These are phyloP conservation scores for Laterallus jamaicensis DNA, from an alignment of 2,113 vertebrate species.

Conservation along the genomic window DNA sequence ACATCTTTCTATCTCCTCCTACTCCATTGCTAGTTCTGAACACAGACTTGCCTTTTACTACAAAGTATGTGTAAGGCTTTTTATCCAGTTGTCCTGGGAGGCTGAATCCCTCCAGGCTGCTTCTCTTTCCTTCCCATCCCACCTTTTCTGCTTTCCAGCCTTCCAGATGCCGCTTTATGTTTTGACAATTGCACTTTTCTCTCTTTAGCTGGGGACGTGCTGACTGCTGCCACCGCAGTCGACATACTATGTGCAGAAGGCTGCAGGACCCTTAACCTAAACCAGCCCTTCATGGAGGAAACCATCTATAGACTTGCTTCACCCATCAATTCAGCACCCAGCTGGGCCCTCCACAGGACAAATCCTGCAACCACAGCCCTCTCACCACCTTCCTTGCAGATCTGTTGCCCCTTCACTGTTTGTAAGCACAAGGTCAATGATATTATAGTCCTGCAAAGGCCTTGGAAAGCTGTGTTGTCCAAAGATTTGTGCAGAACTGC, in stretches of 20 bases:
- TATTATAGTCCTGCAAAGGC: not conserved
- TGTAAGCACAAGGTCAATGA: not conserved
- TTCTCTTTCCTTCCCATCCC: not conserved
- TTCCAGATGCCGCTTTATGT: not conserved
- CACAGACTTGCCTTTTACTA: not conserved
- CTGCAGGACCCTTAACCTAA: not conserved
- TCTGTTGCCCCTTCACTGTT: not conserved
- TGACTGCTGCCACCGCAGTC: not conserved
- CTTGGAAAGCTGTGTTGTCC: not conserved
- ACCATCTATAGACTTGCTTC: not conserved
- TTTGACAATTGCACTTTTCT: not conserved
- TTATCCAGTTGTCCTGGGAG: not conserved
- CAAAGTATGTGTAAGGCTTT: not conserved
- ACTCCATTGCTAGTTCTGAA: not conserved
- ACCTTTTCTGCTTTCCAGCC: not conserved
- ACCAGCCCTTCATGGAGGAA: not conserved
- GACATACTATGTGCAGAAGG: fast-evolving
- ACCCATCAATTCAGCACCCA: not conserved
- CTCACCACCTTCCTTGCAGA: not conserved
- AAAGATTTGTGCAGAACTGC: not conserved
- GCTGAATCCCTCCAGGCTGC: not conserved
- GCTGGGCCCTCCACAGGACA: not conserved
- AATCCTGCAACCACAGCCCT: not conserved
- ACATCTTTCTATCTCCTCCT: not conserved
- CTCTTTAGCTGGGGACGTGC: not conserved